Conservation (phyloP, 1,140 invertebrate genomes). For the Nephila pilipes region DNA sequence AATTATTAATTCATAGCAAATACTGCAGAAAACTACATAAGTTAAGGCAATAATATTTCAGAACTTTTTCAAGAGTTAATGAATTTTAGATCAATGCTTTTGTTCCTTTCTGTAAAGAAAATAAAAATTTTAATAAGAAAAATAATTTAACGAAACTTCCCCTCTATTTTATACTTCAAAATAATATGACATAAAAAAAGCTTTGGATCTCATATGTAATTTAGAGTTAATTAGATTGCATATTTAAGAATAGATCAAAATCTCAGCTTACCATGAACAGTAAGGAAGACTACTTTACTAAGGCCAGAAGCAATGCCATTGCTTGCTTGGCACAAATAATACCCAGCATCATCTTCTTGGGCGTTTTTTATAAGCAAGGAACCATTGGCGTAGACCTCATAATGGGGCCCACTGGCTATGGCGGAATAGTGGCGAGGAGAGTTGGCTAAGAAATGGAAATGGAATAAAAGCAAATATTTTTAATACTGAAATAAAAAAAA, state of each 20-base stretch:
- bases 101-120: no score
- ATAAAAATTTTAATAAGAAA: no score
- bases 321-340: constrained; percentile 84
- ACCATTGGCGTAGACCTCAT: constrained; percentile 78
- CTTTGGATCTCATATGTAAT: no score
- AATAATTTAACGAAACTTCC: no score
- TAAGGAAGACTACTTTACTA: constrained; percentile 86
- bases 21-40: no score
- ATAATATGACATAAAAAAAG: no score
- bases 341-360: constrained; percentile 81
- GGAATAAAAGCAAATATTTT: background rate
- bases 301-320: constrained; percentile 86
- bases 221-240: background rate
- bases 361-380: constrained; percentile 78
- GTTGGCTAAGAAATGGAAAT: constrained; percentile 48
- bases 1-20: no score
- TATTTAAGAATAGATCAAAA: background rate
- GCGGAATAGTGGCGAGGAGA: constrained; percentile 77
- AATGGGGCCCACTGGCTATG: constrained; percentile 78
- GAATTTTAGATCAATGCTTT: no score
- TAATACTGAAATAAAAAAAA: background rate
- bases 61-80: no score
- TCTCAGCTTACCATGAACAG: constrained; percentile 84
- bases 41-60: no score
- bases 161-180: no score